Base-by-base conservation (phyloP, 2,888 invertebrate genomes). In the Crematogaster levior region DNA sequence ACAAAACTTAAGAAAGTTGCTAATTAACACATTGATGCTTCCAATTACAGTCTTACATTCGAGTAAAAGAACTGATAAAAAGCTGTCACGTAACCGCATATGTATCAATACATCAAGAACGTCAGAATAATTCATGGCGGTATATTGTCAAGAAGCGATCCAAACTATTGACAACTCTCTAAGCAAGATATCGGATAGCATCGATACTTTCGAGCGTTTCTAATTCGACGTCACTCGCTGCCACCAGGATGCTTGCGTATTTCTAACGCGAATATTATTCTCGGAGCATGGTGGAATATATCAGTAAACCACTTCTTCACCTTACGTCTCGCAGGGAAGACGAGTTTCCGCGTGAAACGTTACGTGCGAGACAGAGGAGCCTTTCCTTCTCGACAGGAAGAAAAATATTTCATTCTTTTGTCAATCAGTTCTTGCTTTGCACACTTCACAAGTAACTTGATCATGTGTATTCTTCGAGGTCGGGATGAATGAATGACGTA, bases 221-320 rank as follows among this genome's bases (percentile, higher is more conserved):
- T 77, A 77, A 77, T 77, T 77, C 66, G 66, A 46, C 51, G 65
- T 66, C 65, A 75, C 66, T 40, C 66, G 75, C 75, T 66, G 75
- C 75, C 75, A 53, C 51, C 40, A 12, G n/a, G 68, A 56, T 56
- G 30, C 56, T 30, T 12, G 68, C 77, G 77, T 68, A 43, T 68
- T 56, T 77, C 68, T 68, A 77, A 77, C 56, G 68, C 68, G 77
- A 77, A 77, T 77, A 77, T 77, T 68, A 77, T 77, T 68, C 77
- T 18, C 30, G 43, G 30, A 6, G 30, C 7, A 56, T 56, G 56
- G 68, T 24, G 53, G 56, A 68, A 77, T 77, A 77, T 77, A 34
- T 34, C 53, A 56, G 68, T 68, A 77, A 77, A 77, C 37, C 77
- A 53, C 68, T 77, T 77, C 56, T 68, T 66, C 27, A 27, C 18